Percentiles rank a stretch among this genome's conserved stretches.
These are phyloP conservation scores for Platycercus adscitus DNA, from an alignment of 2,113 vertebrate genomes.

Conservation along the genomic window DNA sequence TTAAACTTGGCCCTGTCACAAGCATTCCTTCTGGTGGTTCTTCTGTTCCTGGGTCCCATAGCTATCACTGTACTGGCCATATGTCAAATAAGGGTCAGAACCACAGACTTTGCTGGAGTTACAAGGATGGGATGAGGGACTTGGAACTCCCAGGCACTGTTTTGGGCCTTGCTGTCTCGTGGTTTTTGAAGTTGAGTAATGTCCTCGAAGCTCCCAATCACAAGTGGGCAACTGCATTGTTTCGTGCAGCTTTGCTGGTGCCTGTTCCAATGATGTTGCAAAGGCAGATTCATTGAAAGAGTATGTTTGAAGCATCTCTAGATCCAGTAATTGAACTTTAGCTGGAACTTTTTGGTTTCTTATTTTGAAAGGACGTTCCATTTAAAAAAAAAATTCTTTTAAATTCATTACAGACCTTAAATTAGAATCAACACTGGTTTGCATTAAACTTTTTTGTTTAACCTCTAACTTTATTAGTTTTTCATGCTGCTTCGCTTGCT, in stretches of 20 bases:
- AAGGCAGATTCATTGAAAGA: background rate
- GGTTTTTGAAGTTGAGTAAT: background rate
- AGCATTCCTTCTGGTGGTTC: background rate
- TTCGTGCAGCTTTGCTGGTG: background rate
- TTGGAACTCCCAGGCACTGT: background rate
- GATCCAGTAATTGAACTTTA: background rate
- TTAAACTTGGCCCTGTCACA: background rate
- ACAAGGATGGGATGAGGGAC: background rate
- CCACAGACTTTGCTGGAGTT: background rate
- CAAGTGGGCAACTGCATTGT: background rate
- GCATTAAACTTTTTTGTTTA: background rate
- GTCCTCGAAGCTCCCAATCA: fast-evolving
- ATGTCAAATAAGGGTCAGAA: background rate
- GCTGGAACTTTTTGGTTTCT: background rate
- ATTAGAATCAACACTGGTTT: background rate
- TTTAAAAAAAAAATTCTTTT: background rate
- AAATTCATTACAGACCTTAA: background rate
- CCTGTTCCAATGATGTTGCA: background rate
- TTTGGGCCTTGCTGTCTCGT: background rate
- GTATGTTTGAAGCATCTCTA: background rate
- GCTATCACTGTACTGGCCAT: background rate
- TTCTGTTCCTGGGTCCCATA: background rate
- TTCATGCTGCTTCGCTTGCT: background rate
- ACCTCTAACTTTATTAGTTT: background rate
- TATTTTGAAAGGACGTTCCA: background rate